phyloP scores from a whole-genome alignment of 2,888 invertebrate species.

The Tenthredo scrophulariae region DNA sequence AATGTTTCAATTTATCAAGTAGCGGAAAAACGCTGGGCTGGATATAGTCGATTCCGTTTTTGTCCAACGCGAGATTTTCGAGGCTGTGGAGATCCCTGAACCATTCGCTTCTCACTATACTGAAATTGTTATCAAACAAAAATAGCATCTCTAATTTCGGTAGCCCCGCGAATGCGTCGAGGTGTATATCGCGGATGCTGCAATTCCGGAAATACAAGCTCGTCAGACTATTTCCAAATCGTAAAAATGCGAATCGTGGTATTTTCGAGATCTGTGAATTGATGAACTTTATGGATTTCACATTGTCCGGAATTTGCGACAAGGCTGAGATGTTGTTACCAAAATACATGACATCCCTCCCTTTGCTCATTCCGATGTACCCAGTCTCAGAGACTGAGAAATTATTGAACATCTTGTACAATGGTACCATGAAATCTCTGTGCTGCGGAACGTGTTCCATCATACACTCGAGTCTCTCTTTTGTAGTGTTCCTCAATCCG shows the following conservation, averaged over 20 bases:
- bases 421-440: background rate
- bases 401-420: background rate
- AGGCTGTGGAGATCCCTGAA: constrained; percentile 66
- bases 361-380: constrained; percentile 4
- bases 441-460: constrained; percentile 1
- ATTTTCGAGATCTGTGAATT: constrained; percentile 18
- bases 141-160: constrained; percentile 65
- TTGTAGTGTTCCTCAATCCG: background rate
- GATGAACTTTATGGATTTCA: constrained; percentile 8
- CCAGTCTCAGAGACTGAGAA: background rate
- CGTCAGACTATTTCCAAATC: constrained; percentile 69
- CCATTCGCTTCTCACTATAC: constrained; percentile 62
- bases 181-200: constrained; percentile 63
- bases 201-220: constrained; percentile 66
- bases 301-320: constrained; percentile 56
- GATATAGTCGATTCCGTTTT: constrained; percentile 63
- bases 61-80: constrained; percentile 63
- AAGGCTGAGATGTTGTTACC: constrained; percentile 53
- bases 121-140: constrained; percentile 64
- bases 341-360: background rate
- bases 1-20: constrained; percentile 61
- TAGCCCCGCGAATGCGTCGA: constrained; percentile 68
- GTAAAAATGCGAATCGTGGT: constrained; percentile 62
- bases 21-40: constrained; percentile 62
- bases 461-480: background rate